These are phyloP conservation scores for Dascillus cervinus DNA, from an alignment of 2,888 invertebrate species.

Conservation along the genomic window DNA sequence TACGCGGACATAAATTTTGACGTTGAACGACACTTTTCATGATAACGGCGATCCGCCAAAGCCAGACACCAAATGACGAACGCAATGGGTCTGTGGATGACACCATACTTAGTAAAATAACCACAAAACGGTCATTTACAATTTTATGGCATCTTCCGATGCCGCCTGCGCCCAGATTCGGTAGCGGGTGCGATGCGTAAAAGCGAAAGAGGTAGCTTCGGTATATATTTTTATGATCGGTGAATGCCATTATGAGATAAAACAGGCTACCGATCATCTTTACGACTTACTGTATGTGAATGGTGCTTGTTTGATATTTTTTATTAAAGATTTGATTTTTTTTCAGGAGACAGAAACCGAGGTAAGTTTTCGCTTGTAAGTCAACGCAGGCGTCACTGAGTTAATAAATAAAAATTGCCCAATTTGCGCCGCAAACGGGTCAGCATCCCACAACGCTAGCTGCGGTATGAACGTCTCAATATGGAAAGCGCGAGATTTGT, in stretches of 20 bases:
- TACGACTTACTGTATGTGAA: slow-evolving; percentile 3
- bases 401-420: no score
- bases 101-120: slow-evolving; percentile 41
- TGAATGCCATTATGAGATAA: slow-evolving; percentile 29
- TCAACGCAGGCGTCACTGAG: no score
- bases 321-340: no score
- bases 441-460: no score
- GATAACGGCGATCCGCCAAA: slow-evolving; percentile 15
- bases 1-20: no score
- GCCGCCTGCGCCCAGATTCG: slow-evolving; percentile 32
- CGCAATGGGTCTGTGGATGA: slow-evolving; percentile 37
- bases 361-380: no score
- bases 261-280: slow-evolving; percentile 15
- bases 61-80: slow-evolving; percentile 33
- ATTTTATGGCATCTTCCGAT: slow-evolving; percentile 35
- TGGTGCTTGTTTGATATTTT: not conserved
- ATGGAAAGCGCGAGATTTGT: no score
- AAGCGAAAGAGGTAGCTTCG: slow-evolving; percentile 24
- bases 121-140: slow-evolving; percentile 40
- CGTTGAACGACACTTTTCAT: no score
- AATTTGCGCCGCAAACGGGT: no score
- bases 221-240: slow-evolving; percentile 29
- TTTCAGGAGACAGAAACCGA: no score
- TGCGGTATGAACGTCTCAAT: no score
- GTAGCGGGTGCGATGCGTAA: slow-evolving; percentile 21